Conservation (phyloP, 2,888 invertebrate species). For the Thymelicus lineola region DNA sequence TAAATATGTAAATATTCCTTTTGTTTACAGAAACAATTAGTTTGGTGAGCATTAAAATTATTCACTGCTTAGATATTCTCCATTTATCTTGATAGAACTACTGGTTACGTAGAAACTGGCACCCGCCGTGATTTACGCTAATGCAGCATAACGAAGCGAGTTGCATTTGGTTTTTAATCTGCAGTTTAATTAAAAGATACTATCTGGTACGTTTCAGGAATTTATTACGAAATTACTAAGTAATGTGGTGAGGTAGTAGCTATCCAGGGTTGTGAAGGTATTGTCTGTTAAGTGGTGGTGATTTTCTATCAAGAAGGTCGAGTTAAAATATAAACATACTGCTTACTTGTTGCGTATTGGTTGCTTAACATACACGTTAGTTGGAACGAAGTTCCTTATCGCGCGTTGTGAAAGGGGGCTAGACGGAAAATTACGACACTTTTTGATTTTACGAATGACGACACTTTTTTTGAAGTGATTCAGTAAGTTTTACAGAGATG, state of each 20-base stretch:
- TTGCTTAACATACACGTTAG: no score
- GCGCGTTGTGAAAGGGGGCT: no score
- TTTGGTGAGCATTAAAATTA: not conserved
- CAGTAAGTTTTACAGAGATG: no score
- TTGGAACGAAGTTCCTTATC: no score
- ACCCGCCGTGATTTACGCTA: conserved; percentile 2
- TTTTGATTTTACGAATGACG: no score
- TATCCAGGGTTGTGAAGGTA: no score
- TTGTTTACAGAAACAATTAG: not conserved
- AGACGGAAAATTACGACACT: no score
- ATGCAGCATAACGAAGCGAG: conserved; percentile 7
- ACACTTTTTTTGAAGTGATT: no score
- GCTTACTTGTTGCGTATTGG: no score
- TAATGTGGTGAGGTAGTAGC: not conserved
- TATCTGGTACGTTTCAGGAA: not conserved
- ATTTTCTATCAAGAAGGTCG: no score
- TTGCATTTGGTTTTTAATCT: conserved; percentile 13
- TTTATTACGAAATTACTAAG: not conserved
- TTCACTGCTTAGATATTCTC: not conserved
- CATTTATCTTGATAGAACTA: conserved; percentile 11
- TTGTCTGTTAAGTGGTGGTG: no score
- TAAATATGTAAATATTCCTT: not conserved
- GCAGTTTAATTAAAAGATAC: conserved; percentile 6
- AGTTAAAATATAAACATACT: no score
- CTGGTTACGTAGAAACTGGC: not conserved